Evolutionary conservation across 2,888 invertebrate genomes (phyloP), one percentile per base, ranked within the genome.

Genomic region (Ethmia dodecea): DNA sequence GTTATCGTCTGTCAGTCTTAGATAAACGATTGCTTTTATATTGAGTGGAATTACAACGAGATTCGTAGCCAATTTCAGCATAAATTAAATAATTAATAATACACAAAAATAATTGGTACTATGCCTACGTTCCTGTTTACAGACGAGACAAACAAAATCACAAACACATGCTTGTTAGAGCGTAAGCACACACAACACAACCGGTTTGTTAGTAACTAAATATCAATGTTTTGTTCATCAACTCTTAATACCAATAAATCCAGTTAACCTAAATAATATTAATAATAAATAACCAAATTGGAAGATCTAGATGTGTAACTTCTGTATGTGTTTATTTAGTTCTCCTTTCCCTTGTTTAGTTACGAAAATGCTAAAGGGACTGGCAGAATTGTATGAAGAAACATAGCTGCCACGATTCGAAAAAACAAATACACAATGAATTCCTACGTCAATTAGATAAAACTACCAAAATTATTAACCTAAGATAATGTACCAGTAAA

Each of bases 141-240:
- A 34, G 45, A 47, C 47, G 44, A 43, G 57, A 39, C 45, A 57
- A 70, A 69, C 52, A 55, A 66, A 77, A 70, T 67, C 73, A 75
- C 78, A 84, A 83, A 84, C 84, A 74, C 84, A 83, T 81, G 79
- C 80, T 76, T 78, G 83, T 84, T 84, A 84, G 76, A 63, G 66
- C 73, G 65, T 73, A 80, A 84, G 78, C 80, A 72, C 83, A 81
- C 83, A 84, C 84, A 67, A 83, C 86, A 84, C 84, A 86, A 84
- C 84, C 84, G 68, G 74, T 65, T 74, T 73, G 83, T 86, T 86
- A 86, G 86, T 84, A 80, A 69, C 73, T 75, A 66, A 66, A 75
- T 56, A 71, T 73, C 58, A 60, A 64, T 66, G 72, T 68, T 75
- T 78, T 80, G 79, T 78, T 79, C 77, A 68, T 74, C 70, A 71